Base-by-base conservation (phyloP, 2,888 invertebrate species). In the Eupsilia transversa region DNA sequence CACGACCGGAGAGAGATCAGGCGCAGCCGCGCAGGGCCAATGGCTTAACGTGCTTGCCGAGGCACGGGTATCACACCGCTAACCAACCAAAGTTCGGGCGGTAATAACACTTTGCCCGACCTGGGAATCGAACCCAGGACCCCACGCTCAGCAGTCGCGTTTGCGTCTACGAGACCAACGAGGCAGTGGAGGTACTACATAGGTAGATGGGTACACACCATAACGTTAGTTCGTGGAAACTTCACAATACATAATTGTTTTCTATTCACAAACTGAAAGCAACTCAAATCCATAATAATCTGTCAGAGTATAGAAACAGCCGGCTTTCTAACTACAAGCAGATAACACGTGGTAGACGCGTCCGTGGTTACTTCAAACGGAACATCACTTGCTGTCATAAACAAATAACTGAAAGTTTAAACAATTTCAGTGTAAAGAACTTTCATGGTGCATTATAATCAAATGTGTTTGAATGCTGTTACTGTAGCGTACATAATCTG, bases 341-440 rank as follows among this genome's bases (percentile, higher is more conserved):
- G 63, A 63, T 3, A 56, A 6, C 72, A 70, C 60, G 61, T 30
- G 66, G n/a, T 0, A 12, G 33, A 35, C 43, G 65, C 46, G 68
- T 20, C 61, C 30, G 76, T 74, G 81, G 70, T 68, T 27, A 54
- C 74, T 64, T 70, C 81, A 81, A 81, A 81, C 70, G 63, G 30
- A 63, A 68, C 57, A 63, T 27, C 27, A 56, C 61, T 66, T 68
- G 68, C 77, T 60, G 77, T 67, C 49, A 23, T 73, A 77, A 81
- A 79, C 75, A 82, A 79, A 61, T 66, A 75, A 61, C 67, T 65
- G 68, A 46, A 65, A 69, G 68, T 68, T 67, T 43, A 64, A 71
- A 82, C 61, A 68, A 59, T 71, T 30, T 79, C 56, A 68, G 27
- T 20, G 6, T 46, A 27, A 20, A 57, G 46, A 33, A 79, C 70